Percentiles rank a stretch among this genome's conserved stretches.
These are phyloP conservation scores for Epicauta chinensis DNA, from an alignment of 1,140 invertebrate species.

Conservation along the genomic window DNA sequence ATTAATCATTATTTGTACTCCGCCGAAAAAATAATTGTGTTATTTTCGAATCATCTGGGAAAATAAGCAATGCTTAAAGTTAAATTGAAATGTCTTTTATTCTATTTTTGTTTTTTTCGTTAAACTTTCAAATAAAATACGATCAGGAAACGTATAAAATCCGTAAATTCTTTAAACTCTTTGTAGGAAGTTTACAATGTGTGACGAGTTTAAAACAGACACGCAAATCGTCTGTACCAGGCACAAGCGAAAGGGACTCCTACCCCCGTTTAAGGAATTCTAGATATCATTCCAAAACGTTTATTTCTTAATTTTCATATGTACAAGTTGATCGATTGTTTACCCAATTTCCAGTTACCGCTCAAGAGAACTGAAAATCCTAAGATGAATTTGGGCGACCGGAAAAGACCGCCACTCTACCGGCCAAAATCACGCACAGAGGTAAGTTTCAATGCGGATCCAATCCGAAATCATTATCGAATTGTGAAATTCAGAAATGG, in stretches of 20 bases:
- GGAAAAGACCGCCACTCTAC: slow-evolving; percentile 31
- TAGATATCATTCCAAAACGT: no score
- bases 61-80: no score
- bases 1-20: no score
- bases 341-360: slow-evolving; percentile 36
- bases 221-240: slow-evolving; percentile 23
- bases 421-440: slow-evolving; percentile 38
- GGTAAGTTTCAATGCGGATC: slow-evolving; percentile 31
- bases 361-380: slow-evolving; percentile 30
- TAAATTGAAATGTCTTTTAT: no score
- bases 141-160: slow-evolving; percentile 11
- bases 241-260: slow-evolving; percentile 4
- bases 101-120: no score
- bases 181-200: not conserved
- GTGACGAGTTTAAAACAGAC: slow-evolving; percentile 4
- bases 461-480: not conserved
- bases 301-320: slow-evolving; percentile 9
- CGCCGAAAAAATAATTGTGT: no score
- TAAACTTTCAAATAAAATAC: no score
- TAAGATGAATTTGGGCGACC: slow-evolving; percentile 31
- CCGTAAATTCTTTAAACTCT: slow-evolving; percentile 10
- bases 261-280: no score
- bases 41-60: no score
- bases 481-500: not conserved
- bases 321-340: no score